Conservation (phyloP, 2,797 vertebrate genomes). For the Cuculus canorus region DNA sequence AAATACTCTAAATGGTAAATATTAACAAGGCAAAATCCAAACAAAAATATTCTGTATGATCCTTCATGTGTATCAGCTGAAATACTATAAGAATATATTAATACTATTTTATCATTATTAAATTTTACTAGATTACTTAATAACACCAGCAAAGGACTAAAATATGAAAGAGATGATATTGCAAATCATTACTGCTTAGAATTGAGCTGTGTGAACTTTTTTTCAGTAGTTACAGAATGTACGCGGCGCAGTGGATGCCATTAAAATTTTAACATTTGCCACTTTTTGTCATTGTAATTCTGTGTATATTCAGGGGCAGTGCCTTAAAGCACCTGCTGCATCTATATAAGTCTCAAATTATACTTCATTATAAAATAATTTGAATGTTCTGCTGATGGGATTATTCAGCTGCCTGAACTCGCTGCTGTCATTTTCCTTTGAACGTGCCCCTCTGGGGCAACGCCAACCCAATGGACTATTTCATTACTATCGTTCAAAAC, state of each 20-base stretch:
- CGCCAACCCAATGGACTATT: background rate
- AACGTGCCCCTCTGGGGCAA: background rate
- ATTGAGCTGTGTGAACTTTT: background rate
- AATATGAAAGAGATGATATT: conserved; percentile 14
- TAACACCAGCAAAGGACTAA: conserved; percentile 46
- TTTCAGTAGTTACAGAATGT: background rate
- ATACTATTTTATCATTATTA: conserved; percentile 23
- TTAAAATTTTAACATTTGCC: conserved; percentile 30
- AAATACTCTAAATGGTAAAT: conserved; percentile 26
- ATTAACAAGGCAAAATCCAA: conserved; percentile 26
- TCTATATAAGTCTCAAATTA: background rate
- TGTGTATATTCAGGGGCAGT: background rate
- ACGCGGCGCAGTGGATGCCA: background rate
- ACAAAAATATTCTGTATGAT: conserved; percentile 41
- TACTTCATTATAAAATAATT: conserved; percentile 22
- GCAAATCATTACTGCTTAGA: background rate
- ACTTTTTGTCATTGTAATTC: conserved; percentile 26
- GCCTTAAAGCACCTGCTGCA: conserved; percentile 24
- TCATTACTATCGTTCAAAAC: background rate
- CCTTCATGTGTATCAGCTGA: background rate
- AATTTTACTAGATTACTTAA: conserved; percentile 10
- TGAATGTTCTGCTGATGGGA: background rate
- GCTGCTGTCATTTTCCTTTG: background rate
- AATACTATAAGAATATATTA: conserved; percentile 44
- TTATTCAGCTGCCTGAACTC: background rate